Evolutionary conservation across 2,888 invertebrate species (phyloP).

Genomic region (Criorhina ranunculi): DNA sequence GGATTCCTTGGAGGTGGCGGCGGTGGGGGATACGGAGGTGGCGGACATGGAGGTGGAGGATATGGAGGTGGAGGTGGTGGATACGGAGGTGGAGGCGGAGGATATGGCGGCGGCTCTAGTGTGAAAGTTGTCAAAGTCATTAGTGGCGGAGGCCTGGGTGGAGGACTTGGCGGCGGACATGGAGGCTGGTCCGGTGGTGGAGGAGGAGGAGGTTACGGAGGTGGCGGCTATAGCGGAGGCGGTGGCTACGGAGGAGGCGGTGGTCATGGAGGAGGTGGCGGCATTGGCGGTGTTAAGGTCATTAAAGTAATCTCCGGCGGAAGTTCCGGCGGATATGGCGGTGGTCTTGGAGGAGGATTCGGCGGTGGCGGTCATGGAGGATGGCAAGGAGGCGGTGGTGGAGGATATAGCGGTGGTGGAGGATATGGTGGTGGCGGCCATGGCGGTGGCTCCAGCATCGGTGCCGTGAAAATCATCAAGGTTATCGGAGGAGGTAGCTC

Average conservation of each 20-base stretch:
- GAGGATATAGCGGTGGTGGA: slow-evolving; percentile 24
- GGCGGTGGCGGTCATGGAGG: slow-evolving; percentile 19
- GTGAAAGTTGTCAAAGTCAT: slow-evolving; percentile 54
- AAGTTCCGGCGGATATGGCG: slow-evolving; percentile 19
- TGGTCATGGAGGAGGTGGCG: slow-evolving; percentile 48
- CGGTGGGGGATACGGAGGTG: slow-evolving; percentile 18
- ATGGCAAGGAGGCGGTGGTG: slow-evolving; percentile 2
- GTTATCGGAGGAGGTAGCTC: slow-evolving; percentile 45
- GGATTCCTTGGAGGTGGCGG: slow-evolving; percentile 73
- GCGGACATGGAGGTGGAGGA: slow-evolving; percentile 24
- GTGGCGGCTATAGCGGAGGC: slow-evolving; percentile 31
- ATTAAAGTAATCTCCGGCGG: slow-evolving; percentile 59
- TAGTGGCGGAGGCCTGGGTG: slow-evolving; percentile 23
- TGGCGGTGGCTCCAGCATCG: slow-evolving; percentile 50
- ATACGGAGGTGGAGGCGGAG: slow-evolving; percentile 26
- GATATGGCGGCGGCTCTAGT: slow-evolving; percentile 34
- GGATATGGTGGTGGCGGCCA: slow-evolving; percentile 46
- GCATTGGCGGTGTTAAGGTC: slow-evolving; percentile 43
- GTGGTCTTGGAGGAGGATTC: slow-evolving; percentile 21
- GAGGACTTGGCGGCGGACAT: slow-evolving; percentile 34
- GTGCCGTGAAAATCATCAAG: slow-evolving; percentile 46
- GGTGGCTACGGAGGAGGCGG: slow-evolving; percentile 33
- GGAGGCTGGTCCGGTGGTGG: slow-evolving; percentile 28
- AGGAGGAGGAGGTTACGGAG: slow-evolving; percentile 5
- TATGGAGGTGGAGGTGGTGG: slow-evolving; percentile 28